Evolutionary conservation across 1,140 invertebrate species (phyloP), one percentile per base, ranked within the genome.

Genomic region (Drosophila guanche): DNA sequence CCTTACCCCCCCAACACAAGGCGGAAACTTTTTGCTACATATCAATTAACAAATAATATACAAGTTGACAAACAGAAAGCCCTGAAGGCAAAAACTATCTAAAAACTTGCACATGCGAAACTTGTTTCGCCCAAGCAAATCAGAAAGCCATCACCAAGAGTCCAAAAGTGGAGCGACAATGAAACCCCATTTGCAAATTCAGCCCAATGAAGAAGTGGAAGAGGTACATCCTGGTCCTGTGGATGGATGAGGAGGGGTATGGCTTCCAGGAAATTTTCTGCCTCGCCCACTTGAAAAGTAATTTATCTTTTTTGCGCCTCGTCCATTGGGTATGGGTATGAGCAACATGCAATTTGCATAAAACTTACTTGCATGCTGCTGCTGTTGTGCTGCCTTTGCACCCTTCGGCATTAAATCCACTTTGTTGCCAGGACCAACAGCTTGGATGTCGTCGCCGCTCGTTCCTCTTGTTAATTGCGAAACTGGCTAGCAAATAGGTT

Each of bases 41-140:
- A 88, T 86, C 81, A 86, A 86, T 86, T 86, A 88, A 88, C 81
- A 86, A 86, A 86, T 86, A 86, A 86, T 86, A 88, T 81, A 86
- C 77, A 86, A 80, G 63, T 48, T 61, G 79, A 56, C 74, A 69
- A 83, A 74, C 57, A 84, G 72, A 71, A 88, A 77, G 71, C 61
- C 77, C 83, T 55, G 50, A 83, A 53, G 61, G 59, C 68, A 46
- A n/a, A 37, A 40, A 59, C 56, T 58, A 79, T 59, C 47, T 59
- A 65, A 76, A 80, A 58, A 70, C 65, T 80, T 61, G 55, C 56
- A 70, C 45, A 65, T 79, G 42, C n/a, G 16, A 68, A 80, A 80
- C 42, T 81, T 88, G 65, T 80, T 86, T 81, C 58, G 55, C 68
- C 51, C 57, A 88, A 88, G 63, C 81, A 86, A 86, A 86, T 86